Percentiles rank a stretch among this genome's conserved stretches.
Conservation (phyloP, 2,113 vertebrate genomes). For the Chlamydotis undulata region DNA sequence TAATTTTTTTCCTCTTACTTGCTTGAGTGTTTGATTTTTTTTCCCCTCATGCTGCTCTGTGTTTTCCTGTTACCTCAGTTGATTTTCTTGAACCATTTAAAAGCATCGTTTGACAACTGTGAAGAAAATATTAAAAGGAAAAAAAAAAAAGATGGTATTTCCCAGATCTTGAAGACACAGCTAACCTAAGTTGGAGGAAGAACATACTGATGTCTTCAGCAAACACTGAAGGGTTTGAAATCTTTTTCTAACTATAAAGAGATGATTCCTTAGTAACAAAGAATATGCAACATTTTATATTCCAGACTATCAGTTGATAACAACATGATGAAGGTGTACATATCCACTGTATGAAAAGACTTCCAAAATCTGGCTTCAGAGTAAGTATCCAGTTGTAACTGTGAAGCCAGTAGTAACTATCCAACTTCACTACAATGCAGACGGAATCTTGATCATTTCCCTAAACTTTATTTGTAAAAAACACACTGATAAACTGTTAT, state of each 20-base stretch:
- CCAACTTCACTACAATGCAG: background rate
- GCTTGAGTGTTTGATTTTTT: background rate
- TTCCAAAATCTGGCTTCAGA: background rate
- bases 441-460: background rate
- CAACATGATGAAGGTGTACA: background rate
- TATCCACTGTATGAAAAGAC: background rate
- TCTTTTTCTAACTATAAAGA: background rate
- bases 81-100: background rate
- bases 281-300: background rate
- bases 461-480: background rate
- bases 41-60: background rate
- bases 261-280: background rate
- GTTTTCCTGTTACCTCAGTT: background rate
- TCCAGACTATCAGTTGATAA: background rate
- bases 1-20: background rate
- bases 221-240: background rate
- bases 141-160: background rate
- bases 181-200: background rate
- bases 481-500: background rate
- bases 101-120: background rate
- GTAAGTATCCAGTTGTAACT: background rate
- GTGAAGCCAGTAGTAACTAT: background rate
- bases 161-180: background rate
- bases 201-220: background rate
- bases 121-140: background rate